phyloP scores from a whole-genome alignment of 1,140 invertebrate genomes.

The Danaus melanippus region DNA sequence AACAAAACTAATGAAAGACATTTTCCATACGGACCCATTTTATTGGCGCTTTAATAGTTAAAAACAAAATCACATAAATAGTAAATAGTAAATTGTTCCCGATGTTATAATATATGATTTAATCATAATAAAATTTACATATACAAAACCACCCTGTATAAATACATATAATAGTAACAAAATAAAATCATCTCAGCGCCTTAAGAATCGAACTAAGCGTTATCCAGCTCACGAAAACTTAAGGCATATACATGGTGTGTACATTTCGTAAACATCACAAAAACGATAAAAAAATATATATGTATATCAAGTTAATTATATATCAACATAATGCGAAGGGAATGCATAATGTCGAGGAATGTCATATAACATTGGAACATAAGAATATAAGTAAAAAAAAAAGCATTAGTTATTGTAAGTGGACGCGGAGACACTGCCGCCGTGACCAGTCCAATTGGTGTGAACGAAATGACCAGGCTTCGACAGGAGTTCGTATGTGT shows the following conservation, averaged over 20 bases:
- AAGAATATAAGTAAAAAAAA: slow-evolving; percentile 1
- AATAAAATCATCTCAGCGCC: neutral
- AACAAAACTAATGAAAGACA: too few species aligned
- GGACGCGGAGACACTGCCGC: slow-evolving; percentile 95
- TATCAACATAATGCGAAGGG: neutral
- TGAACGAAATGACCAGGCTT: slow-evolving; percentile 94
- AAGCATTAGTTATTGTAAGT: slow-evolving; percentile 89
- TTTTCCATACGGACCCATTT: slow-evolving; percentile 3
- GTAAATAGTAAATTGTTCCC: neutral
- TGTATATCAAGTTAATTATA: neutral
- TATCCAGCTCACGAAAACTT: too few species aligned
- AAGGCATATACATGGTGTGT: too few species aligned
- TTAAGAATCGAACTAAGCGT: too few species aligned
- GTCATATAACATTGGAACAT: too few species aligned
- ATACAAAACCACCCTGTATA: neutral
- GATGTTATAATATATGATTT: neutral
- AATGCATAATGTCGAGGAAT: slow-evolving; percentile 1
- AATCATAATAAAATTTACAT: slow-evolving; percentile 1
- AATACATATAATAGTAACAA: neutral
- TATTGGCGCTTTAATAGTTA: slow-evolving; percentile 3
- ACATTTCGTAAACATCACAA: too few species aligned
- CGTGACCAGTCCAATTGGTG: slow-evolving; percentile 99
- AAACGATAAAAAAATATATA: too few species aligned
- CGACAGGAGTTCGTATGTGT: slow-evolving; percentile 94
- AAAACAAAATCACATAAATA: neutral